A percentile compares a stretch with the other conserved stretches of the same genome.
Conservation (phyloP, 2,113 vertebrate genomes). For the Clarias gariepinus region DNA sequence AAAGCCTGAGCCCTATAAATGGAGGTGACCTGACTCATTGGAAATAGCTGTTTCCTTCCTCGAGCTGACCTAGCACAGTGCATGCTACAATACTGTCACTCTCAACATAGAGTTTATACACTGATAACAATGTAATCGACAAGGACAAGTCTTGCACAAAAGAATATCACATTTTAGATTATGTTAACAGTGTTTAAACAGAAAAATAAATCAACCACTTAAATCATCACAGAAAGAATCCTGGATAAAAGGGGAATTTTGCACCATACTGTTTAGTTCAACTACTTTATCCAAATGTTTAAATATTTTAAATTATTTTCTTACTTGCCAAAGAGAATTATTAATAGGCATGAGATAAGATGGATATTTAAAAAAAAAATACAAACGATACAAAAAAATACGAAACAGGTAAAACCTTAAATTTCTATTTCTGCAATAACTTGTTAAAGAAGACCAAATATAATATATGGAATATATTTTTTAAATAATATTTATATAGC, state of each 20-base stretch:
- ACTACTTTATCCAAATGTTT: not conserved
- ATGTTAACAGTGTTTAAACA: not conserved
- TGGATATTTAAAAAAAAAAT: not conserved
- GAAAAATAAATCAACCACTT: not conserved
- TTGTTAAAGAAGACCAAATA: not conserved
- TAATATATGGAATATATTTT: too few relatives aligned
- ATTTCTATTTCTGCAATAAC: not conserved
- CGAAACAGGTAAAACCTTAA: not conserved
- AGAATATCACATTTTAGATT: constrained; percentile 16
- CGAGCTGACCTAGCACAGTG: constrained; percentile 84
- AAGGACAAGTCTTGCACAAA: not conserved
- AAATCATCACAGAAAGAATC: not conserved
- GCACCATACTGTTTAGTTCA: not conserved
- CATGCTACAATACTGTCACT: constrained; percentile 62
- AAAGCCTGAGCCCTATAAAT: constrained; percentile 85
- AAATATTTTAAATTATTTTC: not conserved
- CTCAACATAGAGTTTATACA: constrained; percentile 56
- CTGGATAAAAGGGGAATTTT: not conserved
- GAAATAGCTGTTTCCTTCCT: constrained; percentile 90
- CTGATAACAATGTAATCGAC: constrained; percentile 39
- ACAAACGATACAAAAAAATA: too few relatives aligned
- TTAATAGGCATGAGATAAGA: not conserved
- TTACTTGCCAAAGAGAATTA: not conserved
- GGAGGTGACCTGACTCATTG: constrained; percentile 75
- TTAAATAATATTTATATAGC: too few relatives aligned